Evolutionary conservation across 1,140 invertebrate species (phyloP).

Genomic region (Antheraea mylitta): DNA sequence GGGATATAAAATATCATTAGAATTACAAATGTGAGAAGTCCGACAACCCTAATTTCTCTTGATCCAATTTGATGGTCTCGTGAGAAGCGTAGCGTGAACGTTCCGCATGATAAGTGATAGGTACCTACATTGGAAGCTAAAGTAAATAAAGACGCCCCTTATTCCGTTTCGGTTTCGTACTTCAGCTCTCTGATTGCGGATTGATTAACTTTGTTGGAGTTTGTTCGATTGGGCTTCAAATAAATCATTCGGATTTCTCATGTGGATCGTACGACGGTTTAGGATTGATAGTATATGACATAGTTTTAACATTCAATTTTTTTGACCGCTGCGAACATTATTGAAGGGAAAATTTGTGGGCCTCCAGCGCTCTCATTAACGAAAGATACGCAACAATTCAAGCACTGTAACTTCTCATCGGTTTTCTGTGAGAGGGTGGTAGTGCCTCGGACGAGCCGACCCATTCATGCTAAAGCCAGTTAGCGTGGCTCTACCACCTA

Average conservation of each 20-base stretch:
- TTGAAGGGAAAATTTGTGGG: too few relatives aligned
- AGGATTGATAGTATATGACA: too few relatives aligned
- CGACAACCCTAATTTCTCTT: slow-evolving; percentile 5
- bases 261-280: neutral
- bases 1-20: too few relatives aligned
- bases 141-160: slow-evolving; percentile 13
- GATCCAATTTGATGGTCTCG: slow-evolving; percentile 30
- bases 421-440: too few relatives aligned
- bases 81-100: slow-evolving; percentile 20
- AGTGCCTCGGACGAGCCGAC: too few relatives aligned
- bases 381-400: too few relatives aligned
- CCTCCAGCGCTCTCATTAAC: too few relatives aligned
- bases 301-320: too few relatives aligned
- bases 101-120: slow-evolving; percentile 21
- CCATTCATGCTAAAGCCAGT: too few relatives aligned
- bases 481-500: too few relatives aligned
- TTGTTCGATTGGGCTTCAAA: neutral
- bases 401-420: too few relatives aligned
- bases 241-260: neutral
- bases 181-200: slow-evolving; percentile 10
- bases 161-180: slow-evolving; percentile 8
- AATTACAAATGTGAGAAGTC: neutral
- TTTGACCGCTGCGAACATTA: too few relatives aligned
- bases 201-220: slow-evolving; percentile 8
- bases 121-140: neutral